Conservation (phyloP, 2,113 vertebrate species). For the Casuarius casuarius region DNA sequence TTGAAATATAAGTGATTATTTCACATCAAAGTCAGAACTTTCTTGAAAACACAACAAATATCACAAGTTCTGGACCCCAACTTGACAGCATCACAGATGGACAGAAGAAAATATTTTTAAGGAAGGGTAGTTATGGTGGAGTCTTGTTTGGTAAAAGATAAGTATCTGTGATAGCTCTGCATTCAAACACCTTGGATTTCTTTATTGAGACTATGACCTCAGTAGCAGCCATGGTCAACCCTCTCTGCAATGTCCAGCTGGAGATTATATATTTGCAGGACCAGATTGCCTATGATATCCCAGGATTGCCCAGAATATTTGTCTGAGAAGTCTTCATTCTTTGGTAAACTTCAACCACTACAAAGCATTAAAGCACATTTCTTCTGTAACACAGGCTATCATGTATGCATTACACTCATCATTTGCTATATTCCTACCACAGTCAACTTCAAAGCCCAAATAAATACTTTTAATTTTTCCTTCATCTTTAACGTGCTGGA, state of each 20-base stretch:
- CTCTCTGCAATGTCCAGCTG: neutral
- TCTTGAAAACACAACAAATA: neutral
- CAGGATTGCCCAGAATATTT: neutral
- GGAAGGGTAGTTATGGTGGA: rapidly evolving
- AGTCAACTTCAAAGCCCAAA: no score
- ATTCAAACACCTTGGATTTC: neutral
- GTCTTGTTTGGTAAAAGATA: neutral
- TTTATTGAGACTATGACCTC: neutral
- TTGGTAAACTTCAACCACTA: neutral
- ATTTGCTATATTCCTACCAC: no score
- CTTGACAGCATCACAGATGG: neutral
- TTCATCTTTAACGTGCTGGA: no score
- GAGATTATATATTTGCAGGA: neutral
- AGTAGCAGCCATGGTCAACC: neutral
- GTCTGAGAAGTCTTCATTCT: neutral
- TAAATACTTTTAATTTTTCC: no score
- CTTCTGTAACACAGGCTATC: neutral
- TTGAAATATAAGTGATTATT: neutral
- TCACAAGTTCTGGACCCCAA: neutral
- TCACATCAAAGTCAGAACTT: neutral
- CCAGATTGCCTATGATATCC: neutral
- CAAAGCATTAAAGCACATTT: neutral
- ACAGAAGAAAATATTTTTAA: neutral
- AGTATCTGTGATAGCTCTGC: neutral
- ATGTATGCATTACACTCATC: no score